phyloP scores from a whole-genome alignment of 2,113 vertebrate species.

The Lycaon pictus region DNA sequence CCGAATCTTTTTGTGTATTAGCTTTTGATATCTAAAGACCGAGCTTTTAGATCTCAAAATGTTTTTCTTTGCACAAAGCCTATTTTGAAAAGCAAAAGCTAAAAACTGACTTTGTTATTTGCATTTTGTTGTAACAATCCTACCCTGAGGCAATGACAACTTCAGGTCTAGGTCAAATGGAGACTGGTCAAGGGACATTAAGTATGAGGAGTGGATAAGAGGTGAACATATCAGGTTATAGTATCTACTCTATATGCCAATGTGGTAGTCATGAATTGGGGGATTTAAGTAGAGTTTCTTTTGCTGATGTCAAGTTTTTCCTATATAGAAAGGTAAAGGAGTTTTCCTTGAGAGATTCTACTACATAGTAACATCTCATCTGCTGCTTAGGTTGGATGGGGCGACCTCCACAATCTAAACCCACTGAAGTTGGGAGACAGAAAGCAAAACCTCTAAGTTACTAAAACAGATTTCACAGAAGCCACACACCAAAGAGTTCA shows the following conservation, averaged over 20 bases:
- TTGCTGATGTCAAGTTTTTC: slow-evolving; percentile 28
- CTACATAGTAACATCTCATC: not conserved
- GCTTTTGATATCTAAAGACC: not conserved
- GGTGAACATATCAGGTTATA: not conserved
- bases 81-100: slow-evolving; percentile 42
- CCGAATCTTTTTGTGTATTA: not conserved
- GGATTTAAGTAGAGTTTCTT: slow-evolving; percentile 7
- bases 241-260: not conserved
- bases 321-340: not conserved
- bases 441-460: not conserved
- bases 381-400: not conserved
- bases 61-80: not conserved
- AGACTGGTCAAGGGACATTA: not conserved
- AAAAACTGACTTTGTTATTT: not conserved
- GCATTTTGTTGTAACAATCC: not conserved
- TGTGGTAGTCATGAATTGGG: not conserved
- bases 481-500: not conserved
- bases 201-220: not conserved
- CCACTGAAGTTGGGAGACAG: not conserved
- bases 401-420: not conserved
- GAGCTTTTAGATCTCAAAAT: not conserved
- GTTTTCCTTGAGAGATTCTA: not conserved
- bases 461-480: not conserved
- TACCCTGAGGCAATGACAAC: not conserved
- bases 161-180: not conserved